Evolutionary conservation across 2,797 vertebrate species (phyloP), one percentile per base, ranked within the genome.

Genomic region (Alexandromys oeconomus): DNA sequence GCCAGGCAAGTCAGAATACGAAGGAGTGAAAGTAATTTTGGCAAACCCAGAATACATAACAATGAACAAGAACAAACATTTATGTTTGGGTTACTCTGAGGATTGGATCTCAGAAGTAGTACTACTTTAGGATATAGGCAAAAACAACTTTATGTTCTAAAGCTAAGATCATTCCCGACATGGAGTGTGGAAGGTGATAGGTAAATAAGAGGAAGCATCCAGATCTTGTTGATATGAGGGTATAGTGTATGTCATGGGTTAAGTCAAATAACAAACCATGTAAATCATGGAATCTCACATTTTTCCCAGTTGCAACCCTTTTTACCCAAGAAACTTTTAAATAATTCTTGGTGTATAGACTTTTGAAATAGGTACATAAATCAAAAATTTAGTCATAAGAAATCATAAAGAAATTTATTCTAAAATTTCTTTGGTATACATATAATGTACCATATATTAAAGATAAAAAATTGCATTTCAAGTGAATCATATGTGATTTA

Each of bases 201-300:
- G 21, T 80, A 91, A 89, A 71, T 74, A 77, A 82, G 63, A 71
- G 3, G 4, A 85, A 91, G 63, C 34, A 88, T 80, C 0, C 4
- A 91, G 14, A 78, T 91, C 43, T 82, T 90, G 43, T 82, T 90
- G 43, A 84, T 76, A 78, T 73, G 31, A 89, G 11, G 21, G 54
- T 10, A 46, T 46, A 91, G 61, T 73, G 31, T 2, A 40, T n/a
- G 31, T 73, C 0, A 81, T 96, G 25, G 14, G 1, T 94, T 94
- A 94, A 92, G 85, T 1, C 23, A 85, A 80, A 6, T 77, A 88
- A 84, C 78, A 63, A 80, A 67, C 0, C n/a, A 87, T 25, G 6
- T 57, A 54, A 29, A 13, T 54, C 9, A 40, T 2, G 12, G 8
- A 51, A 69, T 57, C 23, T 40, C 67, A 87, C 25, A 57, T 29